Base-by-base conservation (phyloP, 2,888 invertebrate species). In the Rhagophthalmus giganteus region DNA sequence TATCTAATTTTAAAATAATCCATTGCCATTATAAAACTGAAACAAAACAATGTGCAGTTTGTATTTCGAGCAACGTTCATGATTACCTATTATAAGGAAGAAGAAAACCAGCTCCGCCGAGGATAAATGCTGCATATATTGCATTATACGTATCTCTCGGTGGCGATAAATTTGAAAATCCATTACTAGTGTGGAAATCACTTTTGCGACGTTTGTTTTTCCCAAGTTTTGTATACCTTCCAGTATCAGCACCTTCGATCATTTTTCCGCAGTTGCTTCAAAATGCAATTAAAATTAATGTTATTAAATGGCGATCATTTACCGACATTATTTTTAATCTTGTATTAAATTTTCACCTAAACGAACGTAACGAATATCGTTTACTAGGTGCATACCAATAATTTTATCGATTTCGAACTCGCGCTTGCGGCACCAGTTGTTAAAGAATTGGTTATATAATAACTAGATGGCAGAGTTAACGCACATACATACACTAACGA, bases 21-120 rank as follows among this genome's bases (percentile, higher is more conserved):
- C 63, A 92, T 91, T 5, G 94, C 94, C 76, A 93, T 92, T 69
- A 94, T 91, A 73, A 94, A 94, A 71, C 93, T 92, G 78, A 35
- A 78, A 55, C 63, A 51, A 28, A 10, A 46, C 24, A 31, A 51
- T 37, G 20, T 4, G 14, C n/a, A 8, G 11, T 10, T 6, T 4
- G 25, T 15, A n/a, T 8, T 10, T 9, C 7, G 8, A 8, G 15
- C 9, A 12, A 1, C 2, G 14, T 9, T 10, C 5, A 10, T 54
- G 46, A 42, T 67, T 75, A 91, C 91, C 91, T 93, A 81, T 94
- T 94, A 76, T 93, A 94, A 6, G 94, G 94, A 54, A 94, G 79
- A 37, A 94, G 80, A 71, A 94, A 94, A 30, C 94, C 94, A 59
- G 90, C 86, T 9, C 94, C 94, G 15, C 93, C 92, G 46, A 93